Base-by-base conservation (phyloP, 2,113 vertebrate genomes). In the Amphiprion ocellaris region DNA sequence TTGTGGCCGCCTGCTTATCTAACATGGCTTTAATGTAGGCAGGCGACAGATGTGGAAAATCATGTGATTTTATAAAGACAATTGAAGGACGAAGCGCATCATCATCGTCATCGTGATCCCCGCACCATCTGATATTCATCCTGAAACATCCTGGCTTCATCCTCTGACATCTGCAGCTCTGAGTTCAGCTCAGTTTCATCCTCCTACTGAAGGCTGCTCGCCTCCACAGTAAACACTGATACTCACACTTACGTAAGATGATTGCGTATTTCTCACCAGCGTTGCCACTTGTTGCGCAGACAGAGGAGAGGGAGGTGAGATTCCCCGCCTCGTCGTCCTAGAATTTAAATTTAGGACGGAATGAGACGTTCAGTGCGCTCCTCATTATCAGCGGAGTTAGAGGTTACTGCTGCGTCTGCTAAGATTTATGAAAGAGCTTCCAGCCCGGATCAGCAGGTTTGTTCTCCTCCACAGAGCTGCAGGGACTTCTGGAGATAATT, bases 181-280 rank as follows among this genome's bases (percentile, higher is more conserved):
- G 39, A 68, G 60, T 28, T 19, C 61, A 65, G 60, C 24, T 16
- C 61, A 83, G 71, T 79, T 76, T 78, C 9, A 53, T 72, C 72
- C 77, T 2, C 54, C 61, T 53, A 16, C 58, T 53, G 59, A 19
- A 0, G 2, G 78, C 11, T 21, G 63, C 66, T 66, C 81, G 83
- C 82, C 83, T 80, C 80, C 79, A 76, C 83, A 72, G 10, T 69
- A 17, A 60, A 64, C 81, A 59, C 66, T 4, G 47, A 61, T 21
- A 24, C 78, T 64, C 84, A 70, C 89, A 82, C 83, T 93, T 93
- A 93, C 90, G 91, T 93, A 93, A 93, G 67, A 69, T 68, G 81
- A 89, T 87, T 91, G 88, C 92, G 91, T 91, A 85, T 92, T 90
- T 92, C 80, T 84, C 89, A 60, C 77, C 88, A 69, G 81, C 68